Percentiles rank a stretch among this genome's conserved stretches.
Evolutionary conservation across 2,113 vertebrate species (phyloP).

Genomic region (Seriola quinqueradiata): DNA sequence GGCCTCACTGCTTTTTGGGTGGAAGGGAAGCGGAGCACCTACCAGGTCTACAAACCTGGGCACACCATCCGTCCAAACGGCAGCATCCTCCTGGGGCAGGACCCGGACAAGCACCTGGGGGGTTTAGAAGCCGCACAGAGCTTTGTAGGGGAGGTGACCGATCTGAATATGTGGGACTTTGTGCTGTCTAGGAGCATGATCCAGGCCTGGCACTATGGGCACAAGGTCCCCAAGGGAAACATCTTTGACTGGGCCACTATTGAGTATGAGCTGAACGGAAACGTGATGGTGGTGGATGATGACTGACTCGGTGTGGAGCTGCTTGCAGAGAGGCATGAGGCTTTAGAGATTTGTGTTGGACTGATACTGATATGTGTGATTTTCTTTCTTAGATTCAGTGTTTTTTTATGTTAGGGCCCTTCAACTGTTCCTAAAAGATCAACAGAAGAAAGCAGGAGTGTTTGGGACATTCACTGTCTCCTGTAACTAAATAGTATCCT

Average conservation of each 20-base stretch:
- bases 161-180: constrained; percentile 88
- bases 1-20: constrained; percentile 85
- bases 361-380: constrained; percentile 30
- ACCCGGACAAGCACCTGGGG: constrained; percentile 81
- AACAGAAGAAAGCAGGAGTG: neutral
- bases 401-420: constrained; percentile 6
- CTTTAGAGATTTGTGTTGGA: constrained; percentile 33
- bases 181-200: constrained; percentile 82
- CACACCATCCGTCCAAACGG: constrained; percentile 82
- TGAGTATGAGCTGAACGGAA: constrained; percentile 83
- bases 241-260: constrained; percentile 87
- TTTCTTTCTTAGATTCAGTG: constrained; percentile 17
- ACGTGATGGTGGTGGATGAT: constrained; percentile 84
- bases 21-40: constrained; percentile 82
- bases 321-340: neutral
- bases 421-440: neutral
- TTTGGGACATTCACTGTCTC: neutral
- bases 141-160: constrained; percentile 85
- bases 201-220: constrained; percentile 78
- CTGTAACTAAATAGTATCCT: neutral
- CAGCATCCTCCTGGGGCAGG: constrained; percentile 83
- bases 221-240: constrained; percentile 80
- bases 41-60: constrained; percentile 84
- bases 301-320: constrained; percentile 73
- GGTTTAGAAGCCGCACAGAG: constrained; percentile 81